These are phyloP conservation scores for Tragelaphus scriptus DNA, from an alignment of 2,113 vertebrate species.

Conservation along the genomic window DNA sequence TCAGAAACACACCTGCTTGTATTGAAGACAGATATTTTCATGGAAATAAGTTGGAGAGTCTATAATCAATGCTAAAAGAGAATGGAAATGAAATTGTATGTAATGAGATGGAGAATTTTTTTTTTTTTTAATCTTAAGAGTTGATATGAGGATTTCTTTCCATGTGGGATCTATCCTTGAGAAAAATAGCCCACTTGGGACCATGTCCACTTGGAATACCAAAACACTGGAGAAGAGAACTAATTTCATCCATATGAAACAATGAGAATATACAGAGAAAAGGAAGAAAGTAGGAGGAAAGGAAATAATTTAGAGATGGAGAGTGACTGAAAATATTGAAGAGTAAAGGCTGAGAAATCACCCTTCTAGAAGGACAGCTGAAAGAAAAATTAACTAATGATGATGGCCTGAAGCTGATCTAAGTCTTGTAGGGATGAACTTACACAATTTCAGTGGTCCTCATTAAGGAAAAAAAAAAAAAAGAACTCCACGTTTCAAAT, in stretches of 20 bases:
- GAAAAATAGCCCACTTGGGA: not conserved
- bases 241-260: not conserved
- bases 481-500: not conserved
- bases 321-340: not conserved
- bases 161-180: not conserved
- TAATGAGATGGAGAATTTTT: not conserved
- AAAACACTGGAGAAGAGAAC: not conserved
- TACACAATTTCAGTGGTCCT: not conserved
- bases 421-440: not conserved
- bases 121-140: not conserved
- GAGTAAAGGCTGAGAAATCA: not conserved
- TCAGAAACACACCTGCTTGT: not conserved
- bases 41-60: not conserved
- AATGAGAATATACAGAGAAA: not conserved
- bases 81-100: not conserved
- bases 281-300: not conserved
- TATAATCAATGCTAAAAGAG: not conserved
- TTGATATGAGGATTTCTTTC: not conserved
- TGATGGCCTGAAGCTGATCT: not conserved
- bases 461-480: not conserved
- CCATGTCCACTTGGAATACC: not conserved
- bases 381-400: not conserved
- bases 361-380: not conserved
- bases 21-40: not conserved
- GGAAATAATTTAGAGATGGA: not conserved